Base-by-base conservation (phyloP, 2,797 vertebrate species). In the Rhynchonycteris naso region DNA sequence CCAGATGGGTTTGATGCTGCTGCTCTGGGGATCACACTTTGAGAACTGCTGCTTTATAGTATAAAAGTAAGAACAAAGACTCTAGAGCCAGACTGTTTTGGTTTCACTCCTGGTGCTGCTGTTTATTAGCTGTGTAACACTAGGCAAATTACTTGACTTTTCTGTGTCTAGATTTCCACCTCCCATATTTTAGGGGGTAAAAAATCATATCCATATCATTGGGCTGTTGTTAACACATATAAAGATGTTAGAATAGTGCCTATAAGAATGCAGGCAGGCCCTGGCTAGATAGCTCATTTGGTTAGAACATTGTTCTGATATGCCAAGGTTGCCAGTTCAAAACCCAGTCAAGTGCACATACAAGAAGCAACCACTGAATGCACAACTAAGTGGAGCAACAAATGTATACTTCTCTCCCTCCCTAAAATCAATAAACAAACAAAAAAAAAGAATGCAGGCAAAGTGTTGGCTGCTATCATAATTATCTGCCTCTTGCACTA, bases 21-120 rank as follows among this genome's bases (percentile, higher is more conserved):
- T 91, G 50, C 87, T 35, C 76, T 74, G 28, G 15, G 21, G 7
- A 75, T 21, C 24, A 88, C 63, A 90, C 38, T 95, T 87, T 74
- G 33, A 93, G 14, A 89, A 96, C 61, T 59, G 76, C 14, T 91
- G 14, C n/a, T 94, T 35, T 78, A 75, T 8, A 74, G 59, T 43
- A 90, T 65, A 89, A 91, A 91, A 14, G 88, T 87, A 93, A 82
- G 76, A 91, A 88, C 43, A 93, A 95, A 86, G 61, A 88, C 35
- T 74, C 50, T 43, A 85, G 50, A 92, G 26, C 50, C 59, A 84
- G 18, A 52, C 19, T 61, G 19, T 72, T 76, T 88, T 76, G 59
- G 35, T 74, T 87, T 94, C 50, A 76, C 22, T 88, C 16, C 50
- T 65, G 24, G n/a, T 59, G 35, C 15, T 63, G 24, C 47, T 66